These are phyloP conservation scores for Epinephelus lanceolatus DNA, from an alignment of 2,113 vertebrate genomes.

Conservation along the genomic window DNA sequence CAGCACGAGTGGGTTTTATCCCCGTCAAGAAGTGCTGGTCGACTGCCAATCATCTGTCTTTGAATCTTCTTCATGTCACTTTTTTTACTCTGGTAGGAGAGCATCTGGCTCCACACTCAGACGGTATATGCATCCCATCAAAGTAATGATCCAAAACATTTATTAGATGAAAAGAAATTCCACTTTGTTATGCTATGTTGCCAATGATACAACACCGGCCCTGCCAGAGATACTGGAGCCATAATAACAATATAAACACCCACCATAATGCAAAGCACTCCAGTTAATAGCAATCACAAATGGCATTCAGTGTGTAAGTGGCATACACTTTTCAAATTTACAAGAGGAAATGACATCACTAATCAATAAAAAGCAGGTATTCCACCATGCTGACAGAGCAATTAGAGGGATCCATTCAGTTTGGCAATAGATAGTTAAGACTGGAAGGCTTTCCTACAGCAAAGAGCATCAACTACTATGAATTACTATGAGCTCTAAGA, in stretches of 20 bases:
- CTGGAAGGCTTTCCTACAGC: neutral
- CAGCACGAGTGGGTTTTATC: constrained; percentile 33
- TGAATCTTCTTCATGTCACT: neutral
- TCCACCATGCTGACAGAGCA: neutral
- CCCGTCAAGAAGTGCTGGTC: constrained; percentile 1
- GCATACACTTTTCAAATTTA: constrained; percentile 11
- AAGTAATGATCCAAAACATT: neutral
- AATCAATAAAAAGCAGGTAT: constrained; percentile 19
- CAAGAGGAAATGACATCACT: constrained; percentile 36
- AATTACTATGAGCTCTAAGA: neutral
- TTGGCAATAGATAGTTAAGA: neutral
- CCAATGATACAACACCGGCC: neutral
- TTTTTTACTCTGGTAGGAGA: constrained; percentile 1
- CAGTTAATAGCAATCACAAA: constrained; percentile 29
- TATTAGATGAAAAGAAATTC: no score
- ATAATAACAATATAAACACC: neutral
- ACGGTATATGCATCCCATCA: neutral
- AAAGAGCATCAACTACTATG: neutral
- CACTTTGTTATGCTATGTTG: neutral
- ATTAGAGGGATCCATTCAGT: neutral
- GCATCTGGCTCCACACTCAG: neutral
- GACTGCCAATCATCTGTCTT: constrained; percentile 7
- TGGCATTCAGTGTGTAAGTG: neutral
- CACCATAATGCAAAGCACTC: constrained; percentile 22
- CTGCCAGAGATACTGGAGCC: neutral